phyloP scores from a whole-genome alignment of 2,888 invertebrate species.

The Drosophila ochracea region DNA sequence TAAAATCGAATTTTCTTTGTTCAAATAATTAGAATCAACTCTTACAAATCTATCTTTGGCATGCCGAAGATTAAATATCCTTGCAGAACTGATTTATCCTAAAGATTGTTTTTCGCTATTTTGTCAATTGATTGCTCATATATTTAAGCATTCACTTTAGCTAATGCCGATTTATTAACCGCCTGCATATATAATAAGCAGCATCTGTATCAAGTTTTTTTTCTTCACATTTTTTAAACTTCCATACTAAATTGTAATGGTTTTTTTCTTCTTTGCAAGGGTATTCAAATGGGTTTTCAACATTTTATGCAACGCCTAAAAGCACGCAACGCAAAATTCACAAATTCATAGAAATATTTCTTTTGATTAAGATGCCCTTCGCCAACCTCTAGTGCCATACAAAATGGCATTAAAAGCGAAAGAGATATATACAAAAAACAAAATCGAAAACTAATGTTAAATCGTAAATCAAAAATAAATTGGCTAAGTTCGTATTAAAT shows the following conservation, averaged over 20 bases:
- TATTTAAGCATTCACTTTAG: not conserved
- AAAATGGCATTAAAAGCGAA: conserved; percentile 27
- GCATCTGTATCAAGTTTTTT: not conserved
- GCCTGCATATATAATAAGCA: not conserved
- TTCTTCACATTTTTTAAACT: not conserved
- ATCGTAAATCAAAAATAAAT: conserved; percentile 40
- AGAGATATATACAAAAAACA: not conserved
- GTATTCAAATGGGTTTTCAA: conserved; percentile 4
- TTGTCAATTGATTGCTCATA: not conserved
- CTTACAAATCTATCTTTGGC: conserved; percentile 22
- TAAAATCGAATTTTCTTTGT: conserved; percentile 56
- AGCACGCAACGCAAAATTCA: conserved; percentile 37
- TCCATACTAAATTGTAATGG: not conserved
- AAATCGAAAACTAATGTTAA: conserved; percentile 8
- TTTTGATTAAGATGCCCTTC: conserved; percentile 9
- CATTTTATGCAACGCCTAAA: conserved; percentile 32
- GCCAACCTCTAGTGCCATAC: conserved; percentile 46
- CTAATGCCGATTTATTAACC: not conserved
- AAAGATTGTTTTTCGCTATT: not conserved
- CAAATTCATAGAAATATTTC: conserved; percentile 10
- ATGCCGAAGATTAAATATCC: conserved; percentile 27
- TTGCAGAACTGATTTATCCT: conserved; percentile 15
- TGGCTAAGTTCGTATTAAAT: conserved; percentile 36
- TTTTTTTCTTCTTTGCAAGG: conserved; percentile 17
- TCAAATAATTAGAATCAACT: conserved; percentile 17